phyloP scores from a whole-genome alignment of 2,797 vertebrate species.

The Ceyx erithaca region DNA sequence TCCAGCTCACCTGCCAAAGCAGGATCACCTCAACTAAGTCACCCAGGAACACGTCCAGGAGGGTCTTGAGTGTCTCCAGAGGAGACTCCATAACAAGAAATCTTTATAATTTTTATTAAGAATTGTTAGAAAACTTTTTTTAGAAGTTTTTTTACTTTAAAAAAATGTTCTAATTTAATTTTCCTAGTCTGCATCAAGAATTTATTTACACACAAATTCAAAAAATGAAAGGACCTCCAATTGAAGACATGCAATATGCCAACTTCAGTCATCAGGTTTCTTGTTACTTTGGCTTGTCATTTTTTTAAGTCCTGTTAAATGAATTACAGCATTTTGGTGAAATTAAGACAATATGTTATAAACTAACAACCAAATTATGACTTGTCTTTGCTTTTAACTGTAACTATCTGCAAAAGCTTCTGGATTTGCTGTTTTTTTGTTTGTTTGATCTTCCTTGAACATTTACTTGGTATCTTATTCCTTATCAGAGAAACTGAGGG shows the following conservation, averaged over 20 bases:
- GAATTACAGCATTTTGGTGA: not conserved
- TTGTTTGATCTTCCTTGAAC: not conserved
- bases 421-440: not conserved
- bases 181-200: not conserved
- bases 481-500: not conserved
- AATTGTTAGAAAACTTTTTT: not conserved
- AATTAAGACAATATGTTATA: not conserved
- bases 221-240: not conserved
- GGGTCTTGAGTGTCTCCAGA: too few species aligned
- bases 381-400: not conserved
- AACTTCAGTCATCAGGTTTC: not conserved
- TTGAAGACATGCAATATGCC: not conserved
- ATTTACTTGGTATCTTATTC: not conserved
- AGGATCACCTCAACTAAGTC: too few species aligned
- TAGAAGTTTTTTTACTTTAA: too few species aligned
- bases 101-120: not conserved
- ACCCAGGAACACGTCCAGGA: too few species aligned
- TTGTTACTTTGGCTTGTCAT: not conserved
- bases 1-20: too few species aligned
- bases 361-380: not conserved
- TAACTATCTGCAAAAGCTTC: not conserved
- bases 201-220: not conserved
- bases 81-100: too few species aligned
- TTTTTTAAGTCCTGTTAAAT: not conserved
- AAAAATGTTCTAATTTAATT: not conserved